Base-by-base conservation (phyloP, 2,797 vertebrate species). In the Lacerta bilineata region DNA sequence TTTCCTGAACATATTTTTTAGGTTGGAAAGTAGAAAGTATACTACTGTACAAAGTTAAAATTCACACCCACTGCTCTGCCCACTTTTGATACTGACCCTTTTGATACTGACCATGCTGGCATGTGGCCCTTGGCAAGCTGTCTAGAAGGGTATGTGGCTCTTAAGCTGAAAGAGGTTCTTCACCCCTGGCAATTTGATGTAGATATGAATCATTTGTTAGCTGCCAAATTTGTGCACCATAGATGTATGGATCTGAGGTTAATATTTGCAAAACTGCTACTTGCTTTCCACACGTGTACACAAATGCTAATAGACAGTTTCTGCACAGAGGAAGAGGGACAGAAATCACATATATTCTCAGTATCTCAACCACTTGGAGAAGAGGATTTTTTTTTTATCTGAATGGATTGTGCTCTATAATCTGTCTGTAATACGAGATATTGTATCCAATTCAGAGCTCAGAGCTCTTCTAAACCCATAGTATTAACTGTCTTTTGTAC, bases 401-500 rank as follows among this genome's bases (percentile, higher is more conserved):
- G 41, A 33, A 80, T 55, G 25, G 77, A 87, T 72, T 71, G n/a
- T 9, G 25, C 27, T 72, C 46, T 29, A 61, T 87, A 87, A 87
- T 87, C 68, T 80, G 33, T 41, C 69, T 61, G 77, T 80, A 59
- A 80, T 61, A 43, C 13, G 15, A 41, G 27, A 27, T 41, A 80
- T 87, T 80, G 80, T 39, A 61, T n/a, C 33, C 50, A 55, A 87
- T 61, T 61, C 76, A 20, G 59, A 61, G 46, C 11, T 29, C n/a
- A 11, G 59, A 59, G 83, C 75, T 87, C 88, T 80, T 89, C 29
- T 80, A 50, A 84, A 92, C 85, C 87, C 43, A 59, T 1, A 0
- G 79, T 90, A 91, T 90, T 84, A 91, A 85, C 74, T 94, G 1
- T 8, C 85, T 90, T 95, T 94, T 92, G 92, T 93, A 94, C 43